Base-by-base conservation (phyloP, 1,140 invertebrate species). In the Pseudomyrmex gracilis region DNA sequence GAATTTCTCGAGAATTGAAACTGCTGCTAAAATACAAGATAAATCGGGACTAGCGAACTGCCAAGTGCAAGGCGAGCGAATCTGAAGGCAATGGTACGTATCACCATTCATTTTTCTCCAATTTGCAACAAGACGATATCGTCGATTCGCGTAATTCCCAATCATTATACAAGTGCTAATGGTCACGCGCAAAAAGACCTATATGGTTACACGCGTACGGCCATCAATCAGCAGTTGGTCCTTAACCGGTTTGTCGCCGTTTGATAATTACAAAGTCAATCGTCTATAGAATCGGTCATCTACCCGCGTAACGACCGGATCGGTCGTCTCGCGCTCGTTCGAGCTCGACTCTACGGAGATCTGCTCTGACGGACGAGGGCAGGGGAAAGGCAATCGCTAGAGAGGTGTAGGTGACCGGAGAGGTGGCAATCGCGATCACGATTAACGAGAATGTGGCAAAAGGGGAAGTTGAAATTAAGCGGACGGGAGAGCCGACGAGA, bases 221-320 rank as follows among this genome's bases (percentile, higher is more conserved):
- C 12, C 43, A 82, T 89, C 78, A 55, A 83, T 89, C 77, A 67
- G 17, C 49, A 68, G 43, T 17, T 12, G 73, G 58, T 43, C 71
- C 66, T 85, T 80, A 78, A 89, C 83, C 77, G 83, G 58, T 34
- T 34, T 34, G 34, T 45, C 53, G 63, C 57, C 67, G 57, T 82
- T 86, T 57, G 55, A 86, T 86, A 82, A 89, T 90, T 86, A 83
- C 82, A 83, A 83, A 90, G 64, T 73, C 80, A 57, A 87, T 88
- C 77, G 82, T 57, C 47, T 76, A 80, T 86, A 80, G 86, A 86
- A 63, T 64, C 61, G 49, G 22, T 43, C 58, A 88, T 88, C 73
- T 78, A 55, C 9, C 2, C 47, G 47, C 15, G 74, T 73, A 84
- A 88, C 71, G 73, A 74, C 49, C 49, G 60, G 58, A 57, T 67